Evolutionary conservation across 2,113 vertebrate species (phyloP).

Genomic region (Tyrannus savana): DNA sequence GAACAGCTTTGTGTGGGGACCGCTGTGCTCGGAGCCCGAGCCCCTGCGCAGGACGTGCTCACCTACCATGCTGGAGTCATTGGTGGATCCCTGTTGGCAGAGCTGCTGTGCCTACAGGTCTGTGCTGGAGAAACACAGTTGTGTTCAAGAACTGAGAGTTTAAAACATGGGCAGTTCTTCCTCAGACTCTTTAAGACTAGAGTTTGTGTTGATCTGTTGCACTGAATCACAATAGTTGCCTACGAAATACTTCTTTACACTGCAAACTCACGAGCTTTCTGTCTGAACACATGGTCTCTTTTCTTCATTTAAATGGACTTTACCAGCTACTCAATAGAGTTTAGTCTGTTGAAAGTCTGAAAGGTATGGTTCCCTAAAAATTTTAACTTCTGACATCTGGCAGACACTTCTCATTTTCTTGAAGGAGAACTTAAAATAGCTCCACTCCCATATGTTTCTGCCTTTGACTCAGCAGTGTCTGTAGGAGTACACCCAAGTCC

Average conservation of each 20-base stretch:
- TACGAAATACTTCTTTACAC: not conserved
- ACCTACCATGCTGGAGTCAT: fast-evolving
- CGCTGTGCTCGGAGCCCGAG: fast-evolving
- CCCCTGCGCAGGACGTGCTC: not conserved
- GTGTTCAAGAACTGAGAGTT: not conserved
- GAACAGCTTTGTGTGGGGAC: not conserved
- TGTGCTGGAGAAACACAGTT: not conserved
- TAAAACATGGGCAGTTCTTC: not conserved
- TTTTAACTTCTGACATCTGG: not conserved
- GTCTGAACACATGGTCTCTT: not conserved
- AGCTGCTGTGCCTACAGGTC: not conserved
- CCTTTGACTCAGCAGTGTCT: slow-evolving; percentile 52
- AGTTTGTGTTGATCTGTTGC: not conserved
- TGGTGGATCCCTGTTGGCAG: not conserved
- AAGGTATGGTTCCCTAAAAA: not conserved
- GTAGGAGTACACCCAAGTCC: slow-evolving; percentile 27
- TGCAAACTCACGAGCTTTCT: not conserved
- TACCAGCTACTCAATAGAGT: not conserved
- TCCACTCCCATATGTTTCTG: slow-evolving; percentile 36
- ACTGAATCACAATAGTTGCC: not conserved
- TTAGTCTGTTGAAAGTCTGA: not conserved
- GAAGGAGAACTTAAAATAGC: slow-evolving; percentile 21
- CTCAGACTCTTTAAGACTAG: not conserved
- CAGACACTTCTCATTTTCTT: not conserved
- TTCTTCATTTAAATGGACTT: not conserved